Percentiles rank a stretch among this genome's conserved stretches.
Evolutionary conservation across 2,113 vertebrate genomes (phyloP).

Genomic region (Sinocyclocheilus rhinocerous): DNA sequence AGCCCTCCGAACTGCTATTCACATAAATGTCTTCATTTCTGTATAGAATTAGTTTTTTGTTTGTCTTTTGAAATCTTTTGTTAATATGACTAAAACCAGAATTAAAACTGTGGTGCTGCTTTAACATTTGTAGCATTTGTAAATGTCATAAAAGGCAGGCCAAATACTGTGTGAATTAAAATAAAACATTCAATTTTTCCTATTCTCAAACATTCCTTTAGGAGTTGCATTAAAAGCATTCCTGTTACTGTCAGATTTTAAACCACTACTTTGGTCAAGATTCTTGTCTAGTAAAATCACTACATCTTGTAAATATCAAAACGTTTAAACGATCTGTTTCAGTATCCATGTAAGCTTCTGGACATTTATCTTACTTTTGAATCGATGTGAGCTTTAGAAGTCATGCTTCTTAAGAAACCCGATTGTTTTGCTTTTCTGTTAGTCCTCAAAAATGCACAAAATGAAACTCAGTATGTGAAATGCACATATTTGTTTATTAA

Average conservation of each 20-base stretch:
- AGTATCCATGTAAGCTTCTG: neutral
- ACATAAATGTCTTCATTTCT: neutral
- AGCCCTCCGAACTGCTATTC: neutral
- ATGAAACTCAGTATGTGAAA: constrained; percentile 5
- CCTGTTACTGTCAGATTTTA: neutral
- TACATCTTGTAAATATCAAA: neutral
- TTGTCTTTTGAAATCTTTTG: neutral
- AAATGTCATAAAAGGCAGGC: neutral
- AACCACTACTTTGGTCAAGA: neutral
- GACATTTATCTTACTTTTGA: neutral
- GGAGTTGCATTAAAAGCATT: neutral
- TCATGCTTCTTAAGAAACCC: neutral
- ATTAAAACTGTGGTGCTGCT: neutral
- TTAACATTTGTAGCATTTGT: neutral
- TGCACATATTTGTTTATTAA: constrained; percentile 34
- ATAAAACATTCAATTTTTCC: neutral
- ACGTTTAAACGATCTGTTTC: neutral
- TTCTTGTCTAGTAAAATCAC: neutral
- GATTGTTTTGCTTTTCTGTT: neutral
- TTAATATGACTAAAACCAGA: neutral
- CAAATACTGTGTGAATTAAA: neutral
- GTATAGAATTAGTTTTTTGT: neutral
- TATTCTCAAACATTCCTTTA: neutral
- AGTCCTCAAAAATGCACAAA: neutral
- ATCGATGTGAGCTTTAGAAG: neutral